Evolutionary conservation across 1,140 invertebrate species (phyloP), one percentile per base, ranked within the genome.

Genomic region (Telenomus remus): DNA sequence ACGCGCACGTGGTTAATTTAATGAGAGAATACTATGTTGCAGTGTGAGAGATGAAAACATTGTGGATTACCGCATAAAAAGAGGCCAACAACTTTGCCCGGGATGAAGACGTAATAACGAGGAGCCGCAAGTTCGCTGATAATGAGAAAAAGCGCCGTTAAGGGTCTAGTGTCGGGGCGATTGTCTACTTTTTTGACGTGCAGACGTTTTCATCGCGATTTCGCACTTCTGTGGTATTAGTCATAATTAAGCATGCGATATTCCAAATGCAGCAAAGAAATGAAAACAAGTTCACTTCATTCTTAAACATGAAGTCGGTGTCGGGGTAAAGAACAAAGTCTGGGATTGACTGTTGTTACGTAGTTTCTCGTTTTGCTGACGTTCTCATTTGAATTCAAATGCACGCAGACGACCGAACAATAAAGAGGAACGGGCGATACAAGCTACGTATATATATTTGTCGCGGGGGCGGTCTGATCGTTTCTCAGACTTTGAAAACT

Each of bases 51-150:
- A 39, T 63, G 39, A 48, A 70, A 55, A 61, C 56, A 56, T 46
- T 49, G 56, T 19, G 43, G 56, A 69, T 69, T 56, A 61, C 57
- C 66, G 37, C 51, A 61, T 44, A 61, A 70, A 70, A 70, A 70
- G 64, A 61, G 37, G 16, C 43, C 44, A 70, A 50, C 56, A 70
- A 70, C 61, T 50, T 12, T 69, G 57, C 34, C 57, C 50, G 33
- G 49, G 66, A 70, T 61, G 66, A 65, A 72, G 69, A 72, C 65
- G 60, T 69, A 60, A 69, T 69, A 69, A 60, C 19, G 55, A 69
- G 39, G 48, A 68, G 64, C 39, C 34, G 57, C 48, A 70, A 61
- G 37, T 70, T 55, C 12, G 34, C 19, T 27, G 42, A 61, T 70
- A 61, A 61, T 56, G 66, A 70, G 57, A 70, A 70, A 54, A 61